Conservation (phyloP, 2,797 vertebrate species). For the Trachops cirrhosus region DNA sequence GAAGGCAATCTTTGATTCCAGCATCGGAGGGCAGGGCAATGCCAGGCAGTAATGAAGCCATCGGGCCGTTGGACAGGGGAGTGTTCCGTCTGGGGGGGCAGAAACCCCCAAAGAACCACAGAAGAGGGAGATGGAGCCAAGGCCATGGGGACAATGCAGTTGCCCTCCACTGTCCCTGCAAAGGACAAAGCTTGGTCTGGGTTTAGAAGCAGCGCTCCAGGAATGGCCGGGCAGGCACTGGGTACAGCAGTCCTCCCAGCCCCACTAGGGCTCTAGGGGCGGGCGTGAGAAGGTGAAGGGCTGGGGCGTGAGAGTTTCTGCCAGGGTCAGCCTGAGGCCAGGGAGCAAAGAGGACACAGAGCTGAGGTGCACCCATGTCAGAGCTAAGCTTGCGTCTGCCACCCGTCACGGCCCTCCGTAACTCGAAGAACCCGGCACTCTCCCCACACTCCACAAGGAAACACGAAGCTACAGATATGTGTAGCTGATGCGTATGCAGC, state of each 20-base stretch:
- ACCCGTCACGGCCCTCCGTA: background rate
- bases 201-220: slow-evolving; percentile 2
- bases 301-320: background rate
- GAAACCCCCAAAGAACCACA: slow-evolving; percentile 50
- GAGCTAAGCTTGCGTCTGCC: slow-evolving; percentile 24
- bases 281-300: background rate
- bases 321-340: slow-evolving; percentile 2
- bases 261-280: background rate
- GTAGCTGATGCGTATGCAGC: slow-evolving; percentile 12
- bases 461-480: slow-evolving; percentile 15
- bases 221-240: background rate
- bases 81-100: slow-evolving; percentile 51
- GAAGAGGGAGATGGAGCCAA: background rate
- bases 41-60: slow-evolving; percentile 63
- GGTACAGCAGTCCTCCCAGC: background rate
- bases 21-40: slow-evolving; percentile 59
- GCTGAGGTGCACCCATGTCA: background rate
- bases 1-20: slow-evolving; percentile 75
- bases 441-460: background rate
- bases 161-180: background rate
- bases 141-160: background rate
- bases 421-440: background rate
- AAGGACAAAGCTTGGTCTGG: background rate
- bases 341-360: slow-evolving; percentile 31
- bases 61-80: slow-evolving; percentile 52